Evolutionary conservation across 1,140 invertebrate genomes (phyloP), one percentile per base, ranked within the genome.

Genomic region (Drosophila subobscura): DNA sequence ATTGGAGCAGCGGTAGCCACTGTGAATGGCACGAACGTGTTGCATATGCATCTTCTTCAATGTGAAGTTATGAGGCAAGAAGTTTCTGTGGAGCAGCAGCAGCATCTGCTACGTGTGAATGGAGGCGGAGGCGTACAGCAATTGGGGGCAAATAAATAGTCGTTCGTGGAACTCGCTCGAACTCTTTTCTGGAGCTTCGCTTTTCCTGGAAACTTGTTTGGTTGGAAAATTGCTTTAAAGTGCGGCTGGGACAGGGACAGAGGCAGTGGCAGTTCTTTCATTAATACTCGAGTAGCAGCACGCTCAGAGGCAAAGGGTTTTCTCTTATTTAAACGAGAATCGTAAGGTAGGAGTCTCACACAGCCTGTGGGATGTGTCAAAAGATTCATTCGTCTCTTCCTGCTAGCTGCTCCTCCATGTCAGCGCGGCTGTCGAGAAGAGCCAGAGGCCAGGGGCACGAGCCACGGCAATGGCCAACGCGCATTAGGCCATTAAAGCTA

Each of bases 21-120:
- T 47, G 47, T 67, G 77, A 81, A 71, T 86, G 73, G 68, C 58
- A 60, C 29, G 83, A 72, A 88, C 83, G 81, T 86, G 81, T 83
- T 86, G 81, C 81, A 88, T 83, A 86, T 86, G 78, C 83, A 86
- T 86, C 81, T 86, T 86, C 83, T 53, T 86, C 81, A 86, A 76
- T 81, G 81, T 74, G 66, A 81, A 86, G 83, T 86, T 86, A 86
- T 88, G 81, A 86, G 78, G 61, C 83, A 85, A 85, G 33, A 37
- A 85, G 81, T 85, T 85, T 86, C 73, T 59, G 64, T 52, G 10
- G 53, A 41, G 52, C 59, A 65, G 49, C 68, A 60, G 64, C 47
- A 79, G 55, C 53, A 33, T 47, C n/a, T 68, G 61, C 55, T 81
- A 83, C 71, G 77, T 86, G 81, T 81, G 81, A 85, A 86, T 86